Percentiles rank a stretch among this genome's conserved stretches.
These are phyloP conservation scores for Cheilosia impressa DNA, from an alignment of 2,888 invertebrate species.

Conservation along the genomic window DNA sequence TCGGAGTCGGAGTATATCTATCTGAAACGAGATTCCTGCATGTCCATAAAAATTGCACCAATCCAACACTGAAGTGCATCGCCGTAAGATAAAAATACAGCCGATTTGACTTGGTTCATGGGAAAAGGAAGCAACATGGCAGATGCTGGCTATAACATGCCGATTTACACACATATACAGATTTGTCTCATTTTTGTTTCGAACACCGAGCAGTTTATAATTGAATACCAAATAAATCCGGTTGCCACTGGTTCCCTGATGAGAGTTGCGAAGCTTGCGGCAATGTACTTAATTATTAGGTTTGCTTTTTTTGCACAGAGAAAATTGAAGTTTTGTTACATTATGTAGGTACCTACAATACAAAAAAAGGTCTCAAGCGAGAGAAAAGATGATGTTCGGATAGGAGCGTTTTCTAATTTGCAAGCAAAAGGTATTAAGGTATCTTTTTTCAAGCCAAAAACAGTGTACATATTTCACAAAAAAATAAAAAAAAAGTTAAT, in stretches of 20 bases:
- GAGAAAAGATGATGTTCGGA: no score
- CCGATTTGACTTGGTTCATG: conserved; percentile 9
- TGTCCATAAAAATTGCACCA: conserved; percentile 48
- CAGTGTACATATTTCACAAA: no score
- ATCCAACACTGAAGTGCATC: conserved; percentile 25
- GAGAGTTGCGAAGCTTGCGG: conserved; percentile 29
- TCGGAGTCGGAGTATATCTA: conserved; percentile 20
- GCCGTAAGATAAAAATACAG: background rate
- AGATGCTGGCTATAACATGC: conserved; percentile 40
- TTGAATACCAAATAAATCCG: conserved; percentile 47
- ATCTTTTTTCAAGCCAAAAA: no score
- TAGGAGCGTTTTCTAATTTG: no score
- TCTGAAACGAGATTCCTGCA: conserved; percentile 37
- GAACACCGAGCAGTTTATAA: conserved; percentile 18
- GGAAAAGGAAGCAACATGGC: conserved; percentile 48
- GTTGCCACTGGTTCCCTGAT: conserved; percentile 32
- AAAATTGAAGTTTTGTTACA: no score
- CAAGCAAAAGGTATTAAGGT: no score
- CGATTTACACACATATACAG: background rate
- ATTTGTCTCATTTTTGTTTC: conserved; percentile 2
- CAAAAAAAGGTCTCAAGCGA: no score
- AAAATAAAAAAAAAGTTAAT: no score
- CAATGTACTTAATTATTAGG: conserved; percentile 18
- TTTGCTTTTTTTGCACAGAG: no score
- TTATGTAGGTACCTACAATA: no score